Percentiles rank a stretch among this genome's conserved stretches.
These are phyloP conservation scores for Nephrotoma flavescens DNA, from an alignment of 2,888 invertebrate genomes.

Conservation along the genomic window DNA sequence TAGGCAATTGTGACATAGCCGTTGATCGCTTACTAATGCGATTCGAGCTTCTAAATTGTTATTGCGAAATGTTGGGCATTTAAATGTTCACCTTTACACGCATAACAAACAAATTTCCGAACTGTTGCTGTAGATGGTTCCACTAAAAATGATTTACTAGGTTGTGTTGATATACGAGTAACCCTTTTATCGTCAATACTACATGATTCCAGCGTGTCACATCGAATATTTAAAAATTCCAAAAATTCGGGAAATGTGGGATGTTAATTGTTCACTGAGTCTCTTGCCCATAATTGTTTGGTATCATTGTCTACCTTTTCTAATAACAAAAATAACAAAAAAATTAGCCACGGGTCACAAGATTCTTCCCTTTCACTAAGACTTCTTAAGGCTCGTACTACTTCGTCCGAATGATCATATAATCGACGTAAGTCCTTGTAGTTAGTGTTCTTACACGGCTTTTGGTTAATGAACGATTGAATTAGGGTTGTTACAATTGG, in stretches of 20 bases:
- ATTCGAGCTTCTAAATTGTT: neutral
- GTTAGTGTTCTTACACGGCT: neutral
- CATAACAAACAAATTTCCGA: neutral
- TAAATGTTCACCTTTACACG: neutral
- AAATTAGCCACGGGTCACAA: neutral
- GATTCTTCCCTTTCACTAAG: neutral
- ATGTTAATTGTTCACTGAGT: neutral
- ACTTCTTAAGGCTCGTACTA: neutral
- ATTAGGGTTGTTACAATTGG: neutral
- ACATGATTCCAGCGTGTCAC: too few species aligned
- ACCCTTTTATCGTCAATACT: neutral
- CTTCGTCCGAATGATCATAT: neutral
- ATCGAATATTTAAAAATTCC: too few species aligned
- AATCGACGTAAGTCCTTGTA: neutral
- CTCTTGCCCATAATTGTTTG: neutral
- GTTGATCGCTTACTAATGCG: neutral
- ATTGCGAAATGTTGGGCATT: neutral
- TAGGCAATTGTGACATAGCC: neutral
- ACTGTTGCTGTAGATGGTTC: neutral
- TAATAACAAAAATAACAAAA: neutral
- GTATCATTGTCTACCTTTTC: neutral
- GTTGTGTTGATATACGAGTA: neutral
- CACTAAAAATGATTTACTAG: neutral
- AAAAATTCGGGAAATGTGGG: neutral
- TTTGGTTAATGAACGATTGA: neutral